These are phyloP conservation scores for Psettodes erumei DNA, from an alignment of 2,113 vertebrate species.

Conservation along the genomic window DNA sequence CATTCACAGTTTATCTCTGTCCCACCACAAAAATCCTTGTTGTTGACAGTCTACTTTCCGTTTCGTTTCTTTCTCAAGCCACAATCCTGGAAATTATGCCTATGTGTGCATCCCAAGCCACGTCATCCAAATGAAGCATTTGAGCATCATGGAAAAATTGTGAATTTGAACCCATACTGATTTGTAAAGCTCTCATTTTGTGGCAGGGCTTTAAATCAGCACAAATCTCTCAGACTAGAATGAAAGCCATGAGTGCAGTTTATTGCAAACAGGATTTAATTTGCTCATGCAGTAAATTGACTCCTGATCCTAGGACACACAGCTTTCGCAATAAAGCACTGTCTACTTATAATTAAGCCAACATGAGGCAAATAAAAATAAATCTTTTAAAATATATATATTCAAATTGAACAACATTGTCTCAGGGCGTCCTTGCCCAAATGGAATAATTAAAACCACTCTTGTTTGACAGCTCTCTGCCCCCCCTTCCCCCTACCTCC, in stretches of 20 bases:
- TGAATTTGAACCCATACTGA: slow-evolving; percentile 24
- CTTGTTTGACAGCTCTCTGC: slow-evolving; percentile 46
- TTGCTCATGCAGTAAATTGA: slow-evolving; percentile 71
- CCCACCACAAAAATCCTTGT: background rate
- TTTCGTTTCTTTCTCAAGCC: background rate
- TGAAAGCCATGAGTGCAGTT: slow-evolving; percentile 66
- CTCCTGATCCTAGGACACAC: slow-evolving; percentile 60
- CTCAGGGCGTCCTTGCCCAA: slow-evolving; percentile 41
- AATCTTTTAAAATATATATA: slow-evolving; percentile 34
- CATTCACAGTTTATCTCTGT: slow-evolving; percentile 1
- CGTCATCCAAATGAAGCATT: background rate
- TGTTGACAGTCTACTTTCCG: background rate
- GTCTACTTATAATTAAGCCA: slow-evolving; percentile 60
- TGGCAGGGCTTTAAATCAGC: slow-evolving; percentile 57
- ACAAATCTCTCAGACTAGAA: slow-evolving; percentile 71
- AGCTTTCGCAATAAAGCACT: slow-evolving; percentile 59
- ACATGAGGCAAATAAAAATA: slow-evolving; percentile 54
- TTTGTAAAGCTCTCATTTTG: slow-evolving; percentile 35
- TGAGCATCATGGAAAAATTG: slow-evolving; percentile 22
- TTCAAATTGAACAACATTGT: slow-evolving; percentile 39
- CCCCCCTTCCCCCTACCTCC: slow-evolving; percentile 20
- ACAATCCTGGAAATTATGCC: background rate
- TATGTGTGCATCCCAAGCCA: background rate
- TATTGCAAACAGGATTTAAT: slow-evolving; percentile 76
- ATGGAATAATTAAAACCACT: slow-evolving; percentile 60